Base-by-base conservation (phyloP, 2,113 vertebrate species). In the Corvus hawaiiensis region DNA sequence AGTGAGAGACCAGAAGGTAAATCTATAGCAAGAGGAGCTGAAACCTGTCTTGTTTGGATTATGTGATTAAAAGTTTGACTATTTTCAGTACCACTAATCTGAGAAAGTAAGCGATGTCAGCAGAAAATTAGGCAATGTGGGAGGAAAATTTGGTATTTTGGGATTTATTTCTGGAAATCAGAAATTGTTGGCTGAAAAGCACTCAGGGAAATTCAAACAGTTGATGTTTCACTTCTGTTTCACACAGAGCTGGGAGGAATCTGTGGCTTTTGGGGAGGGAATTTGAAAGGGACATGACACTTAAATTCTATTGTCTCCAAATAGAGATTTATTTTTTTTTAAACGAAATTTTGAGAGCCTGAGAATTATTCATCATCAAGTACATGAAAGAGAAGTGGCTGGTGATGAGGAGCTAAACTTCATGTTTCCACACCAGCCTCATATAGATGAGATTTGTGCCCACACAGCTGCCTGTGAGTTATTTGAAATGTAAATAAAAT, bases 31-130 rank as follows among this genome's bases (percentile, higher is more conserved):
- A 88, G 44, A 83, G 71, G 43, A 74, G 72, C 26, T 27, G 56
- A 88, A 94, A 88, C 67, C 72, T 92, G 76, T 80, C 82, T 84
- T 86, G 72, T 92, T 75, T 86, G 76, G 75, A 93, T 97, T 87
- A 91, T 52, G 63, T 63, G 78, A 90, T 94, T 90, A 92, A 52
- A 90, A 94, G 35, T 95, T 94, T 49, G 68, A 41, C 90, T 96
- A 88, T 92, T 96, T 93, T 88, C 87, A 86, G 78, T 94, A 43
- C 74, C 51, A 37, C 64, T 88, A 86, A 94, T 93, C 79, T 63
- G 72, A 77, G 83, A 91, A 76, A 77, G 51, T 56, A 83, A 59
- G 67, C 51, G 48, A 30, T 28, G 46, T 91, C 84, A 89, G 82
- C 84, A 94, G 95, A 93, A 96, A 95, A 83, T 74, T 9, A 91